phyloP scores from a whole-genome alignment of 2,888 invertebrate species.

The Dynastes maya region DNA sequence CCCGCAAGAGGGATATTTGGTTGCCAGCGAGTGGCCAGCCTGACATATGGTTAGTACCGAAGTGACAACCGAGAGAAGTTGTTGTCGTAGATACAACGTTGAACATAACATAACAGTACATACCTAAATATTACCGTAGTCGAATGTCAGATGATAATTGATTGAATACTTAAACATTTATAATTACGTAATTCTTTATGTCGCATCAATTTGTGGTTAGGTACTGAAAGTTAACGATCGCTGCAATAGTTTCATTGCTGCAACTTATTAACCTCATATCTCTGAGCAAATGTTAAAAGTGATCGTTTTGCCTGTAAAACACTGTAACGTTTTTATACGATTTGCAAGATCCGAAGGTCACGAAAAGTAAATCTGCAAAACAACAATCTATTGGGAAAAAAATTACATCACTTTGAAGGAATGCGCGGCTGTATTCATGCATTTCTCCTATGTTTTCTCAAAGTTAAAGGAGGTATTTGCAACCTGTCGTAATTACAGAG shows the following conservation, averaged over 20 bases:
- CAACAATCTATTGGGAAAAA: slow-evolving; percentile 28
- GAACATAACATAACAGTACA: no score
- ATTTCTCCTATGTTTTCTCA: slow-evolving; percentile 19
- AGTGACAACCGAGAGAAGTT: no score
- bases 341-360: slow-evolving; percentile 29
- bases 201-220: no score
- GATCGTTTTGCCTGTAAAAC: background rate
- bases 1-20: no score
- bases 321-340: slow-evolving; percentile 16
- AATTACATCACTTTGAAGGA: slow-evolving; percentile 31
- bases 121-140: no score
- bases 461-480: background rate
- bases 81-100: no score
- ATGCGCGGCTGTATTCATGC: slow-evolving; percentile 8
- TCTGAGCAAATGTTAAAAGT: background rate
- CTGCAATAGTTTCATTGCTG: background rate
- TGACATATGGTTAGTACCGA: no score
- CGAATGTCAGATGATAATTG: no score
- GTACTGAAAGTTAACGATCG: background rate
- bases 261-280: slow-evolving; percentile 10
- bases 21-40: no score
- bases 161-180: no score
- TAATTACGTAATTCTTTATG: no score
- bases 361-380: slow-evolving; percentile 2
- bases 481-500: slow-evolving; percentile 17